These are phyloP conservation scores for Fragum whitleyi DNA, from an alignment of 2,888 invertebrate genomes.

Conservation along the genomic window DNA sequence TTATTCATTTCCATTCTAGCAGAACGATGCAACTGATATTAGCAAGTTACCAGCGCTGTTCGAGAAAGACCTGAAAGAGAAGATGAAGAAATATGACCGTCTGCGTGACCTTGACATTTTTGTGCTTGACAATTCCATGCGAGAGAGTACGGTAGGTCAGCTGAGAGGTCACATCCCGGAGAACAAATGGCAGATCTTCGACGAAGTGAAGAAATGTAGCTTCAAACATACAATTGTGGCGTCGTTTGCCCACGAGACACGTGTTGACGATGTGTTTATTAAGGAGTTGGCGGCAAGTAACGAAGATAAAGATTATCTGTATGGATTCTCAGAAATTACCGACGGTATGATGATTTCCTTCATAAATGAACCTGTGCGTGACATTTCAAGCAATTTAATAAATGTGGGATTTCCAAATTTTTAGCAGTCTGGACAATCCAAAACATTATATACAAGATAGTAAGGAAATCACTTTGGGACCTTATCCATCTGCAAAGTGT, in stretches of 20 bases:
- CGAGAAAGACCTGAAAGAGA: conserved; percentile 13
- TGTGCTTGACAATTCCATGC: conserved; percentile 45
- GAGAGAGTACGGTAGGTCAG: conserved; percentile 46
- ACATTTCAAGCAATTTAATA: too few relatives aligned
- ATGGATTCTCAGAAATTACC: conserved; percentile 34
- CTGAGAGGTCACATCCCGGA: conserved; percentile 40
- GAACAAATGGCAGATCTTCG: conserved; percentile 37
- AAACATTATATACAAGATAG: too few relatives aligned
- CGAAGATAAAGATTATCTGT: conserved; percentile 22
- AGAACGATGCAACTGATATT: not conserved
- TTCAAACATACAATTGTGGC: conserved; percentile 43
- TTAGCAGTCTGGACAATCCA: too few relatives aligned
- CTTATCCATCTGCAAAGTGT: too few relatives aligned
- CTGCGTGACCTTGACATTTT: conserved; percentile 37
- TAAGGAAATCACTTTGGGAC: too few relatives aligned
- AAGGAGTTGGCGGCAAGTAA: conserved; percentile 19
- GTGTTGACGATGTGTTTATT: conserved; percentile 39
- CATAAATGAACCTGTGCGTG: too few relatives aligned
- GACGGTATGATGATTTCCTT: conserved; percentile 13
- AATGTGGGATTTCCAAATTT: too few relatives aligned
- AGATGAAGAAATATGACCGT: conserved; percentile 21
- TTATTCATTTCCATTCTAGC: not conserved
- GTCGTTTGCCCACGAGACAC: conserved; percentile 29
- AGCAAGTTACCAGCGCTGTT: conserved; percentile 11
- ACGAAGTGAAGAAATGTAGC: conserved; percentile 41